A percentile compares a stretch with the other conserved stretches of the same genome.
These are phyloP conservation scores for Xyliphius kryptos DNA, from an alignment of 2,113 vertebrate genomes.

Conservation along the genomic window DNA sequence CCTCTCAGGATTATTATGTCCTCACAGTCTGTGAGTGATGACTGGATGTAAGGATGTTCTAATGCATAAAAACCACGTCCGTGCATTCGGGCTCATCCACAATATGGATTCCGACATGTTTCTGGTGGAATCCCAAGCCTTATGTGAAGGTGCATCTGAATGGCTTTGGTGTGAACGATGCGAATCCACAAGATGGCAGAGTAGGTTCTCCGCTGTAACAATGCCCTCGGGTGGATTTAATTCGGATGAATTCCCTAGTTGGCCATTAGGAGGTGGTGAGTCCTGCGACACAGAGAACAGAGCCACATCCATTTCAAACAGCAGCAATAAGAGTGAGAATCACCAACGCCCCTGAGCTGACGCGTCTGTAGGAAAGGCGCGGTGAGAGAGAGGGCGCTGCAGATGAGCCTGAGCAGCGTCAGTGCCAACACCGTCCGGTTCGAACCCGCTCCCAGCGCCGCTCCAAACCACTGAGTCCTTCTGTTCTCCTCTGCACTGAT, in stretches of 20 bases:
- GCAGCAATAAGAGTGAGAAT: constrained; percentile 54
- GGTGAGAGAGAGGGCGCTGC: constrained; percentile 39
- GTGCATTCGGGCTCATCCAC: too few species aligned
- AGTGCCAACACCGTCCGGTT: too few species aligned
- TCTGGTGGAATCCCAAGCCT: too few species aligned
- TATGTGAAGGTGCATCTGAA: too few species aligned
- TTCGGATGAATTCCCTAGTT: constrained; percentile 37
- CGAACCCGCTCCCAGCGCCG: too few species aligned
- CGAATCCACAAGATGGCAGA: constrained; percentile 57
- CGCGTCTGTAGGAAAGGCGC: constrained; percentile 56
- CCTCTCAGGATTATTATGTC: too few species aligned
- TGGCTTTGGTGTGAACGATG: neutral
- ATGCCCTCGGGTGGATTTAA: constrained; percentile 43
- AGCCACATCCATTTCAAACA: constrained; percentile 30
- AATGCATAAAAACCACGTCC: too few species aligned
- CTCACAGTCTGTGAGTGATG: too few species aligned
- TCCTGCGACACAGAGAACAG: constrained; percentile 35
- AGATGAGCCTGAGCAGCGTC: neutral
- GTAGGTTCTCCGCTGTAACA: constrained; percentile 19
- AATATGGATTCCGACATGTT: too few species aligned
- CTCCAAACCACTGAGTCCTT: too few species aligned
- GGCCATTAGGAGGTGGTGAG: constrained; percentile 55
- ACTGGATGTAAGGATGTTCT: too few species aligned
- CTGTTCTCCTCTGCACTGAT: too few species aligned
- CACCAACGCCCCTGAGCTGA: constrained; percentile 63